These are phyloP conservation scores for Holothuria leucospilota DNA, from an alignment of 53 echinoderm and acorn worm species.

Conservation along the genomic window DNA sequence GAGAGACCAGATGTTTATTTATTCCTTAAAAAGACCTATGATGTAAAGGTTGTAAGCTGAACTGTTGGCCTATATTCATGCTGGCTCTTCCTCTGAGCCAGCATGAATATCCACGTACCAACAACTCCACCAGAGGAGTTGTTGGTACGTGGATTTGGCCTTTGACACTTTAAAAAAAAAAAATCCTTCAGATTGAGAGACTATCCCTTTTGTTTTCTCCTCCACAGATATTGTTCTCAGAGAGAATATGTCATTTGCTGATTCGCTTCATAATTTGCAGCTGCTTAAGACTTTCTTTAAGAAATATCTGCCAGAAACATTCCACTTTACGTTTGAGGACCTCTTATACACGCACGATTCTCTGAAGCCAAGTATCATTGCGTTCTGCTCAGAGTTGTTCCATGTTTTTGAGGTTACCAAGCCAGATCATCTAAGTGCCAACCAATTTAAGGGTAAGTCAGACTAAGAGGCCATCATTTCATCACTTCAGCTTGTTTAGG, in stretches of 20 bases:
- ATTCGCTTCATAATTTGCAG: conserved; percentile 92
- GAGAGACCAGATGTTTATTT: too few species aligned
- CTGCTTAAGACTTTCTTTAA: conserved; percentile 76
- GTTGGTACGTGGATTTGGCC: too few species aligned
- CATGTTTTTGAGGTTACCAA: conserved; percentile 77
- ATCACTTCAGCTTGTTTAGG: too few species aligned
- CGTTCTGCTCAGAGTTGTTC: conserved; percentile 81
- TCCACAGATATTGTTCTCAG: conserved; percentile 78
- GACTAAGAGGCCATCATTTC: too few species aligned
- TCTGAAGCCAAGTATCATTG: conserved; percentile 81
- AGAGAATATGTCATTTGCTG: conserved; percentile 90
- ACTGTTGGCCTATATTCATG: too few species aligned
- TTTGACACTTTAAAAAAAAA: too few species aligned
- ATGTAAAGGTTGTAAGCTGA: too few species aligned
- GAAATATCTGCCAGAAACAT: conserved; percentile 64
- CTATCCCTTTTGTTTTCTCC: neutral
- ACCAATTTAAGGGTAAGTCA: conserved; percentile 36
- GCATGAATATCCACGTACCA: too few species aligned
- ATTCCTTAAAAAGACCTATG: too few species aligned
- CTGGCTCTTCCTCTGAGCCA: too few species aligned
- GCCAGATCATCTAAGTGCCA: conserved; percentile 70
- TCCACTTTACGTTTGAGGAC: conserved; percentile 85
- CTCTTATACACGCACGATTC: conserved; percentile 82
- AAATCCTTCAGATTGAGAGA: too few species aligned
- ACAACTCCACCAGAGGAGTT: too few species aligned